Evolutionary conservation across 2,888 invertebrate species (phyloP), one percentile per base, ranked within the genome.

Genomic region (Drosophila multiciliata): DNA sequence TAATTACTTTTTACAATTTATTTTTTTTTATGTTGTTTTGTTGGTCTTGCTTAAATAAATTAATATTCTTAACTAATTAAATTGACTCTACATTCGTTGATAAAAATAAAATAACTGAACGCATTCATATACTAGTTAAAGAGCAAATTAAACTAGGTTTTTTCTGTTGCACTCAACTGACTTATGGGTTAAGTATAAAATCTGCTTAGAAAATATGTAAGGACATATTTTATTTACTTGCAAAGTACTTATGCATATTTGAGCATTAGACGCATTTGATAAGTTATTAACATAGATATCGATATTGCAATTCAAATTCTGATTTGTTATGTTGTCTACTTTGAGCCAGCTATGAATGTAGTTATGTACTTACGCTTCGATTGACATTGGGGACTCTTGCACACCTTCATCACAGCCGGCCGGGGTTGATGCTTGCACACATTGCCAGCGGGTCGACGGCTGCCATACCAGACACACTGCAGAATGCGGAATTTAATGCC

Each of bases 401-500:
- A 98, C 36, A 95, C 94, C 91, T 97, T 96, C 93, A 96, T 95
- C 42, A 97, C 97, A 7, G 95, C 94, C 0, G 98, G 98, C 61
- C 97, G 94, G 0, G 95, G 94, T 82, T 96, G 94, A 71, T 96
- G 95, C 80, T 96, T 95, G 93, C 99, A 99, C 20, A 97, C 97
- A 76, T 96, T 96, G 20, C 97, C 98, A 9, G 98, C 98, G 36
- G 97, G 95, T 88, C 95, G 95, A 83, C 95, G 96, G 26, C 96
- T 96, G 8, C 96, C 96, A 85, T 95, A 96, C 99, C 99, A 99
- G 74, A 98, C 97, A 93, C 99, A 99, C 87, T 97, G 97, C 66
- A 99, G 94, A 81, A 97, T 96, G 82, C 99, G 95, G 91, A 98
- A 97, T 92, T 97, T 97, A 62, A 97, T 96, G 0, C 99, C 98